Evolutionary conservation across 2,113 vertebrate genomes (phyloP), one percentile per base, ranked within the genome.

Genomic region (Saimiri boliviensis): DNA sequence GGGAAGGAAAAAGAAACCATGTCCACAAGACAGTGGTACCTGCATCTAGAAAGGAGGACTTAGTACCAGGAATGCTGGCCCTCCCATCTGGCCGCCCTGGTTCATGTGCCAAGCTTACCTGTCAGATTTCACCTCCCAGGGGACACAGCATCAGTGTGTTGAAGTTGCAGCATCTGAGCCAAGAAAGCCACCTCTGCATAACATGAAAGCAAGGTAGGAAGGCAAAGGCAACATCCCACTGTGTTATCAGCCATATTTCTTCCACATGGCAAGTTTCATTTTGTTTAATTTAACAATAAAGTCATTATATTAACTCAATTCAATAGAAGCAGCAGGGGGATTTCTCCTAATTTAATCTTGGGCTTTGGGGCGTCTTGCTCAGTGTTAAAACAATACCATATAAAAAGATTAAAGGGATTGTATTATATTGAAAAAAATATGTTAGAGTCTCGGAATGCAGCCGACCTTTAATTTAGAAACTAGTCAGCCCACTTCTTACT

Each of bases 271-370:
- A 98, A 54, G 94, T 93, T 98, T 96, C 97, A 97, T 97, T 98
- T 98, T 98, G 97, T 98, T 98, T 98, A 97, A 98, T 98, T 98
- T 98, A 98, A 98, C 97, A 98, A 98, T 98, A 98, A 98, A 98
- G 93, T 96, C 97, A 98, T 98, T 98, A 98, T 98, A 98, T 97
- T 98, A 98, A 98, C 96, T 97, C 93, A 98, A 98, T 98, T 98
- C 98, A 98, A 98, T 97, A 98, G 98, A 94, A 98, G 96, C 98
- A 98, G 98, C 98, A 97, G 98, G 98, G 96, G 98, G 96, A 98
- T 98, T 97, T 93, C 97, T 98, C 93, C 92, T 98, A 98, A 99
- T 98, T 98, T 98, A 77, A 89, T 98, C 98, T 96, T 95, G 94
- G 98, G 97, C 96, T 98, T 98, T 95, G 97, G 97, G 93, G 70